Evolutionary conservation across 2,797 vertebrate genomes (phyloP).

Genomic region (Crax fasciolata): DNA sequence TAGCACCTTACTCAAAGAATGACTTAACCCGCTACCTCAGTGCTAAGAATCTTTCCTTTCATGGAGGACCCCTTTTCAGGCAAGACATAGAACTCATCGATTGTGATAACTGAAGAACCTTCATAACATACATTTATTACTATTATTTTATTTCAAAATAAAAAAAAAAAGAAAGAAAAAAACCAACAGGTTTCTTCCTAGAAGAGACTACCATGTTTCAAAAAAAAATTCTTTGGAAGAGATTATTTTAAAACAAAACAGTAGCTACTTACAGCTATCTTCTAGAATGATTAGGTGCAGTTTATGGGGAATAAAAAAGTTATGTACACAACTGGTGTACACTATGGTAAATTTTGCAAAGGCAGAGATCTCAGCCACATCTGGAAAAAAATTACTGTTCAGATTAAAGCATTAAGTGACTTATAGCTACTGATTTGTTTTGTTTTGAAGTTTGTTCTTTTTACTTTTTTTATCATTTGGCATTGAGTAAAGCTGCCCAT

Average conservation of each 20-base stretch:
- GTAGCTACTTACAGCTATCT: background rate
- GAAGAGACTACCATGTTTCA: background rate
- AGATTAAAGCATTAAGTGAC: background rate
- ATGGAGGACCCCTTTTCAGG: background rate
- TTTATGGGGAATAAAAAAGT: background rate
- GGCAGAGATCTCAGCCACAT: background rate
- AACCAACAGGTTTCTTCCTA: background rate
- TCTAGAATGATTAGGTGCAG: background rate
- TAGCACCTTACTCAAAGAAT: background rate
- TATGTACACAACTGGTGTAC: background rate
- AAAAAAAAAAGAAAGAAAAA: background rate
- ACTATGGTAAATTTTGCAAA: background rate
- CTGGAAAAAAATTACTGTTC: background rate
- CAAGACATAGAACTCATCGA: background rate
- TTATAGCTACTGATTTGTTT: background rate
- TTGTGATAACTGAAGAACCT: background rate
- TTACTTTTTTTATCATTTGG: fast-evolving
- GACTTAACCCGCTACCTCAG: background rate
- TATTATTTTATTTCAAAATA: background rate
- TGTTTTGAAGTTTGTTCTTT: background rate
- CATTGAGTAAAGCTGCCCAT: background rate
- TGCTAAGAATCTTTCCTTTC: background rate
- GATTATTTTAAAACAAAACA: background rate
- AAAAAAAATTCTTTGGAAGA: background rate
- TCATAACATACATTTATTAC: background rate